Conservation (phyloP, 2,888 invertebrate genomes). For the Himalopsyche japonica region DNA sequence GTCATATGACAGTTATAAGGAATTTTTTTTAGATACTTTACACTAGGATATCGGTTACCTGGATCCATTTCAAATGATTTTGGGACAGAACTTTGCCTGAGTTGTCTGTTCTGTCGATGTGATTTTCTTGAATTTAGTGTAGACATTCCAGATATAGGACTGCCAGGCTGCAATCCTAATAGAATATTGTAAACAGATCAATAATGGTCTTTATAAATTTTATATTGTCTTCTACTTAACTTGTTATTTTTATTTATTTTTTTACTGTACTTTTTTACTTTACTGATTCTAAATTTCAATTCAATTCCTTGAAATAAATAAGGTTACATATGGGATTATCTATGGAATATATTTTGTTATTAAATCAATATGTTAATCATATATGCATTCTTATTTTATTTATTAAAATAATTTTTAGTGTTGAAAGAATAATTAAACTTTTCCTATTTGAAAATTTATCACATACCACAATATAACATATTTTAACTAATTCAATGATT, state of each 20-base stretch:
- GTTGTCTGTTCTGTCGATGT: constrained; percentile 49
- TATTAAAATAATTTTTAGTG: too few relatives aligned
- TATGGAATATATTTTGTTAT: neutral
- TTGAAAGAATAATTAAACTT: too few relatives aligned
- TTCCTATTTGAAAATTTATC: too few relatives aligned
- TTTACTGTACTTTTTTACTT: too few relatives aligned
- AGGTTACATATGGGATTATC: too few relatives aligned
- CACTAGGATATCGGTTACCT: constrained; percentile 10
- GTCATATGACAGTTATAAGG: neutral
- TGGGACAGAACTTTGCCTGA: constrained; percentile 60
- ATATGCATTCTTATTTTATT: too few relatives aligned
- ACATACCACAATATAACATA: too few relatives aligned
- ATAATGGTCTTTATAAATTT: too few relatives aligned
- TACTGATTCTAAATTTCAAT: too few relatives aligned
- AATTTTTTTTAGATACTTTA: neutral
- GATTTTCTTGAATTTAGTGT: constrained; percentile 55
- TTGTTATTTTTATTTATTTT: neutral
- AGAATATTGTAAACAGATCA: neutral
- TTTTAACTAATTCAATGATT: too few relatives aligned
- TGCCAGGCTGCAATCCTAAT: constrained; percentile 27
- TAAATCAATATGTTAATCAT: neutral
- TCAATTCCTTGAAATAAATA: too few relatives aligned
- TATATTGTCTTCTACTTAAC: neutral
- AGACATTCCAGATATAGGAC: constrained; percentile 55
- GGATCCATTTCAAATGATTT: constrained; percentile 46